These are phyloP conservation scores for Aurelia sp. DNA, from an alignment of 30 jellyfish, hydroid and myxozoan genomes.

Conservation along the genomic window DNA sequence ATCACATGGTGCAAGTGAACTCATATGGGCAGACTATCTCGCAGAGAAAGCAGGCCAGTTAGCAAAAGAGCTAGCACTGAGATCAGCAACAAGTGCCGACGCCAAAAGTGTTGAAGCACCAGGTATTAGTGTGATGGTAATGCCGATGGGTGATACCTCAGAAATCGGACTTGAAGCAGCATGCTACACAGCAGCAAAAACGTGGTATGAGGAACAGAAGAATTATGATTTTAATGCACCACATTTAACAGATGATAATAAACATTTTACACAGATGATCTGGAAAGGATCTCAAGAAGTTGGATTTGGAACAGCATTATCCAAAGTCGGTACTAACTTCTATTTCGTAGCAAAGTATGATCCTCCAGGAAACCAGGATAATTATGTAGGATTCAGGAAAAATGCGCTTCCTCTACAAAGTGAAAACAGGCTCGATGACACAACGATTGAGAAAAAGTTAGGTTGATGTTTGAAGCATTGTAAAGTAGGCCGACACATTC, in stretches of 20 bases:
- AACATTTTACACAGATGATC: slow-evolving; percentile 88
- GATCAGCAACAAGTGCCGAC: slow-evolving; percentile 50
- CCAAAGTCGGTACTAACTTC: slow-evolving; percentile 33
- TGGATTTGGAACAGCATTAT: slow-evolving; percentile 75
- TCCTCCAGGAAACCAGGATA: slow-evolving; percentile 90
- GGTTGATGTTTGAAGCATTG: no score
- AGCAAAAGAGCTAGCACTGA: slow-evolving; percentile 70
- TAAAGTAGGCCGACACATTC: no score
- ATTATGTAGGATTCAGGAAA: slow-evolving; percentile 59
- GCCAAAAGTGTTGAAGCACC: slow-evolving; percentile 67
- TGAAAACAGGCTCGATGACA: slow-evolving; percentile 11
- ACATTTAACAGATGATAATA: slow-evolving; percentile 55
- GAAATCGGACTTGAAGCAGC: slow-evolving; percentile 50
- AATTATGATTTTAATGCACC: slow-evolving; percentile 80
- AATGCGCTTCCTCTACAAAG: slow-evolving; percentile 71
- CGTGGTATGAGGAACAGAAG: slow-evolving; percentile 89
- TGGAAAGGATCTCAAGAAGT: slow-evolving; percentile 85
- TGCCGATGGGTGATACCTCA: slow-evolving; percentile 59
- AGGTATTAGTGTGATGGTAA: slow-evolving; percentile 66
- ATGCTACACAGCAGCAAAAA: slow-evolving; percentile 74
- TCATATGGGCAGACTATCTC: slow-evolving; percentile 76
- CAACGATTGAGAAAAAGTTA: slow-evolving; percentile 21
- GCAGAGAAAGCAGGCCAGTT: slow-evolving; percentile 76
- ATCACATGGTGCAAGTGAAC: slow-evolving; percentile 77
- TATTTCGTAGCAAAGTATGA: slow-evolving; percentile 88